These are phyloP conservation scores for Agrotis clavis DNA, from an alignment of 2,888 invertebrate genomes.

Conservation along the genomic window DNA sequence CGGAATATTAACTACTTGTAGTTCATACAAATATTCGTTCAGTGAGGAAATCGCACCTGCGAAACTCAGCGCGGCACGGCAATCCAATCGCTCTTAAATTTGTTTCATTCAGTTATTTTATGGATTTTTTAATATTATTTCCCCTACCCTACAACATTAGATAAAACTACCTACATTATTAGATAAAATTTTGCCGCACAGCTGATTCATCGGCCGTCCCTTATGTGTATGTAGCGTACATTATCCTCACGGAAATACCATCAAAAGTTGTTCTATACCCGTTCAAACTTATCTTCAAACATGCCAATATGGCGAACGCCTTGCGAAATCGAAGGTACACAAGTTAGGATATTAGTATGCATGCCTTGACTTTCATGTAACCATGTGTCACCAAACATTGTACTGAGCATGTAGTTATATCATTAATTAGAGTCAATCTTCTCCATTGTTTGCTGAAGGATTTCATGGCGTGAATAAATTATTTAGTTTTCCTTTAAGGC, in stretches of 20 bases:
- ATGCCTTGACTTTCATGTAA: slow-evolving; percentile 38
- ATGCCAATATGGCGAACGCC: slow-evolving; percentile 40
- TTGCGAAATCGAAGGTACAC: slow-evolving; percentile 43
- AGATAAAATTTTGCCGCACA: too few relatives aligned
- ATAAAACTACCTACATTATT: too few relatives aligned
- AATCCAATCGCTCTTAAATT: too few relatives aligned
- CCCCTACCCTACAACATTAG: too few relatives aligned
- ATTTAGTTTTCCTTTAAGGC: neutral
- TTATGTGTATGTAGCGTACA: neutral
- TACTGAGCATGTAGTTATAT: slow-evolving; percentile 37
- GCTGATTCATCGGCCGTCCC: neutral
- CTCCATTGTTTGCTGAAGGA: slow-evolving; percentile 2
- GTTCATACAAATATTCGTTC: too few relatives aligned
- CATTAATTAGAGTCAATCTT: slow-evolving; percentile 41
- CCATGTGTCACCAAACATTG: slow-evolving; percentile 54
- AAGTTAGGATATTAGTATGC: slow-evolving; percentile 59
- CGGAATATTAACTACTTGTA: too few relatives aligned
- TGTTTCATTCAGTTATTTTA: too few relatives aligned
- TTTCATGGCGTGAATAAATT: slow-evolving; percentile 1
- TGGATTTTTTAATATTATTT: too few relatives aligned
- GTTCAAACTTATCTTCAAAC: slow-evolving; percentile 51
- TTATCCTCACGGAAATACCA: slow-evolving; percentile 16
- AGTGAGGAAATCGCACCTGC: too few relatives aligned
- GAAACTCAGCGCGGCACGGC: too few relatives aligned
- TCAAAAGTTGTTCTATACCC: slow-evolving; percentile 46